phyloP scores from a whole-genome alignment of 2,797 vertebrate species.

The Pseudomugil tenellus region DNA sequence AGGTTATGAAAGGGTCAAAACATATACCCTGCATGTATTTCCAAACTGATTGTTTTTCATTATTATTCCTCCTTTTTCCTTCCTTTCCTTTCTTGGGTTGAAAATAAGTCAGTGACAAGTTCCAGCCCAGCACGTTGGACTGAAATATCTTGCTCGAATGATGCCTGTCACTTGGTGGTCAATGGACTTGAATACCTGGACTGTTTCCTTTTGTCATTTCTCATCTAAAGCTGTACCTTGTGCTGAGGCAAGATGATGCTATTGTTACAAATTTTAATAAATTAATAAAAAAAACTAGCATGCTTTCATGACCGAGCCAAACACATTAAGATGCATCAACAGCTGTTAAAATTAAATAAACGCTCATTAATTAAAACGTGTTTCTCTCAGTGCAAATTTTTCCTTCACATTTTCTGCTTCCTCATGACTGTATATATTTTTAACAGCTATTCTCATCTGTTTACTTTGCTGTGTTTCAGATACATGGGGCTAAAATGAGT shows the following conservation, averaged over 20 bases:
- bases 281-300: background rate
- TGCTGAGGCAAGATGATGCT: background rate
- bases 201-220: constrained; percentile 33
- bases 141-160: constrained; percentile 38
- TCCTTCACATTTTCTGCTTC: too few species aligned
- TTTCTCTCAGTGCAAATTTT: too few species aligned
- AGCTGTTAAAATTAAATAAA: background rate
- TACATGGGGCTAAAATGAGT: too few species aligned
- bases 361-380: background rate
- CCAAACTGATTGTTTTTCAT: background rate
- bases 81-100: background rate
- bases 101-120: constrained; percentile 9
- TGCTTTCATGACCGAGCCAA: background rate
- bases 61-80: background rate
- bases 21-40: background rate
- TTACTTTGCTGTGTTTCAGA: too few species aligned
- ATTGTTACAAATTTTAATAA: constrained; percentile 1
- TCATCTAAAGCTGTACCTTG: constrained; percentile 22
- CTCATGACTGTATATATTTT: too few species aligned
- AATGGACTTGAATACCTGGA: constrained; percentile 50
- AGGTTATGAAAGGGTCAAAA: background rate
- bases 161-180: constrained; percentile 49
- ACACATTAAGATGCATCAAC: background rate
- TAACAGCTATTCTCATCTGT: too few species aligned
- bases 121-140: constrained; percentile 19